Evolutionary conservation across 2,888 invertebrate genomes (phyloP).

Genomic region (Alloscopus bannaensis): DNA sequence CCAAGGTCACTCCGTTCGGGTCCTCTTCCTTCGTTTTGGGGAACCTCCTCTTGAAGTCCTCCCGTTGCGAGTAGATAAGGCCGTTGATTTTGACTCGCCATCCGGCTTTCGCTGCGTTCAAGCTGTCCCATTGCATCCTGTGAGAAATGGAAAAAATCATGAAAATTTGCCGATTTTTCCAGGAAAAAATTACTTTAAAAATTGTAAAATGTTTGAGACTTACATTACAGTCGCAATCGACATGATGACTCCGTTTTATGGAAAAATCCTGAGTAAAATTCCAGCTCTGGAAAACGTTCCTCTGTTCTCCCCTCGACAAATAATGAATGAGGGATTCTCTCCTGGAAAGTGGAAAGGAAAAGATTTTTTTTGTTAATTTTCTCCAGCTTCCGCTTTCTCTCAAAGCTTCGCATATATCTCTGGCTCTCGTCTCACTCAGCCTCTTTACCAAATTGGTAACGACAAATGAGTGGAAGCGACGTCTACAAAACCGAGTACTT

Average conservation of each 20-base stretch:
- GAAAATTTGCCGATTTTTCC: background rate
- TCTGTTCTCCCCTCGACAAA: too few relatives aligned
- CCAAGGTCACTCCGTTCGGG: conserved; percentile 52
- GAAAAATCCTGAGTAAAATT: too few relatives aligned
- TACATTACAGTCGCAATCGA: conserved; percentile 59
- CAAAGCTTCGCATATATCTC: too few relatives aligned
- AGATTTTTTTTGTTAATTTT: too few relatives aligned
- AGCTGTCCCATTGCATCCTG: conserved; percentile 53
- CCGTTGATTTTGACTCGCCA: conserved; percentile 69
- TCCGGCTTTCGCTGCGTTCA: conserved; percentile 17
- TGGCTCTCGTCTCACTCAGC: too few relatives aligned
- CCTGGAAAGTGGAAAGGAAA: too few relatives aligned
- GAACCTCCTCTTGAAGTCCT: conserved; percentile 62
- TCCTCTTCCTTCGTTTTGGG: conserved; percentile 57
- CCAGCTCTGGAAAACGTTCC: too few relatives aligned
- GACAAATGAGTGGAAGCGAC: too few relatives aligned
- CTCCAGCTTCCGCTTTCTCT: too few relatives aligned
- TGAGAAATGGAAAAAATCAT: conserved; percentile 3
- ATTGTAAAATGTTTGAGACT: conserved; percentile 14
- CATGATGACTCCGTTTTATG: conserved; percentile 41
- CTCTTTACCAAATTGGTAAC: too few relatives aligned
- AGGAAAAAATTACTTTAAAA: background rate
- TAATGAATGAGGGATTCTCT: too few relatives aligned
- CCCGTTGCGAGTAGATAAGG: conserved; percentile 65
- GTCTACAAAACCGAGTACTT: too few relatives aligned